Percentiles rank a stretch among this genome's conserved stretches.
Conservation (phyloP, 1,140 invertebrate species). For the Zaprionus ghesquierei region DNA sequence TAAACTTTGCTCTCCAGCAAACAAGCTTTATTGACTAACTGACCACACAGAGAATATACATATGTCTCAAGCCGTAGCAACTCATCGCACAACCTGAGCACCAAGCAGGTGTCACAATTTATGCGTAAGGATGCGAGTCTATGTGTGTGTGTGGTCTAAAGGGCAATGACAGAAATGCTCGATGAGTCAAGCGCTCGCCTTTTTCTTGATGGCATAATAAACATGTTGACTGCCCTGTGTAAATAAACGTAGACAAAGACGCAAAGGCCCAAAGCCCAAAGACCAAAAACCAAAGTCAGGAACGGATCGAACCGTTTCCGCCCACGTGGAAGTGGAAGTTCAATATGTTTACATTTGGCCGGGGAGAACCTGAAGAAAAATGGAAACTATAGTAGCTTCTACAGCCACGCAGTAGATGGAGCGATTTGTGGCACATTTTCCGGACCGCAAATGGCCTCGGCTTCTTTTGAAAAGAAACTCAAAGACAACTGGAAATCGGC, state of each 20-base stretch:
- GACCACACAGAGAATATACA: too few species aligned
- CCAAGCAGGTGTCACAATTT: slow-evolving; percentile 25
- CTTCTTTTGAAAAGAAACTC: slow-evolving; percentile 49
- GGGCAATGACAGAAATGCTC: slow-evolving; percentile 19
- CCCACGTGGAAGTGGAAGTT: slow-evolving; percentile 67
- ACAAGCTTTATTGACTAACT: too few species aligned
- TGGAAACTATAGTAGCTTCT: slow-evolving; percentile 56
- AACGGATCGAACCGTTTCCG: background rate
- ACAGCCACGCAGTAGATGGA: slow-evolving; percentile 30
- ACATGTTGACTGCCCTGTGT: slow-evolving; percentile 63
- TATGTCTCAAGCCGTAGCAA: background rate
- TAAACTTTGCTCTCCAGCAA: too few species aligned
- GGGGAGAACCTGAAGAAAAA: background rate
- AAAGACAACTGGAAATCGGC: slow-evolving; percentile 59
- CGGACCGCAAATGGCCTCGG: slow-evolving; percentile 35
- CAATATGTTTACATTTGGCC: slow-evolving; percentile 74
- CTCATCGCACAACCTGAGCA: background rate
- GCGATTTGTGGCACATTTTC: slow-evolving; percentile 42
- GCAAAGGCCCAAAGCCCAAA: slow-evolving; percentile 33
- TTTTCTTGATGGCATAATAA: slow-evolving; percentile 80
- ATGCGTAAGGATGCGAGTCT: slow-evolving; percentile 49
- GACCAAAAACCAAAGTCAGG: background rate
- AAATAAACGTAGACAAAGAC: slow-evolving; percentile 64
- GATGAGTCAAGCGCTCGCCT: slow-evolving; percentile 50
- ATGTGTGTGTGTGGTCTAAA: slow-evolving; percentile 12